Conservation (phyloP, 2,113 vertebrate genomes). For the Beaufortia kweichowensis region DNA sequence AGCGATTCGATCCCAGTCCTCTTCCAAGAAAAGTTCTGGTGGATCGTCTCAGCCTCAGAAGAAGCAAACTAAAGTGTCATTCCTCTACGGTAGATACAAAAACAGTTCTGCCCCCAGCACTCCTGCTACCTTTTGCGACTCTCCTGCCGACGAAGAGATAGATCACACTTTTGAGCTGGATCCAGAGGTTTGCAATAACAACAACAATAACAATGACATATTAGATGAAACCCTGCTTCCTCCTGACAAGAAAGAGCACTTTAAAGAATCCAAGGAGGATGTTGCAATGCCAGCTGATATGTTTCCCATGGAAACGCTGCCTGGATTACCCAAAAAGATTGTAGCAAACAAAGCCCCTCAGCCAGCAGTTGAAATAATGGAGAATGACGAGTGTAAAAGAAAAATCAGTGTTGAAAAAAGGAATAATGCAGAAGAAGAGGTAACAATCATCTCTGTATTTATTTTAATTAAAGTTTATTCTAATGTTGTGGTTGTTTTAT, state of each 20-base stretch:
- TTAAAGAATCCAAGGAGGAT: slow-evolving; percentile 69
- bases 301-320: slow-evolving; percentile 97
- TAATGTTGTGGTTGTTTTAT: not conserved
- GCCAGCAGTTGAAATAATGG: slow-evolving; percentile 54
- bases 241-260: slow-evolving; percentile 61
- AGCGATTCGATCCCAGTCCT: slow-evolving; percentile 76
- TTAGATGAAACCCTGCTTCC: slow-evolving; percentile 39
- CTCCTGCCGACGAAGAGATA: slow-evolving; percentile 62
- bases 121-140: slow-evolving; percentile 38
- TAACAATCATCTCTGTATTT: slow-evolving; percentile 34
- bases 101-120: slow-evolving; percentile 58
- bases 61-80: slow-evolving; percentile 84
- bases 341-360: slow-evolving; percentile 60
- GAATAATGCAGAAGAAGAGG: slow-evolving; percentile 65
- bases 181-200: slow-evolving; percentile 66
- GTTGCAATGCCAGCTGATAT: slow-evolving; percentile 78
- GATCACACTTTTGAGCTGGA: slow-evolving; percentile 61
- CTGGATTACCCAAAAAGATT: slow-evolving; percentile 76
- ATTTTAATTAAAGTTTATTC: not conserved
- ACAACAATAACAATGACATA: slow-evolving; percentile 48
- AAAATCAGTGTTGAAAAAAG: slow-evolving; percentile 66
- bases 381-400: slow-evolving; percentile 53
- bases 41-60: slow-evolving; percentile 82
- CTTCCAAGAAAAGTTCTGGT: slow-evolving; percentile 82
- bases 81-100: slow-evolving; percentile 89